Percentiles rank a stretch among this genome's conserved stretches.
phyloP scores from a whole-genome alignment of 1,140 invertebrate species.

The Cotesia vestalis region DNA sequence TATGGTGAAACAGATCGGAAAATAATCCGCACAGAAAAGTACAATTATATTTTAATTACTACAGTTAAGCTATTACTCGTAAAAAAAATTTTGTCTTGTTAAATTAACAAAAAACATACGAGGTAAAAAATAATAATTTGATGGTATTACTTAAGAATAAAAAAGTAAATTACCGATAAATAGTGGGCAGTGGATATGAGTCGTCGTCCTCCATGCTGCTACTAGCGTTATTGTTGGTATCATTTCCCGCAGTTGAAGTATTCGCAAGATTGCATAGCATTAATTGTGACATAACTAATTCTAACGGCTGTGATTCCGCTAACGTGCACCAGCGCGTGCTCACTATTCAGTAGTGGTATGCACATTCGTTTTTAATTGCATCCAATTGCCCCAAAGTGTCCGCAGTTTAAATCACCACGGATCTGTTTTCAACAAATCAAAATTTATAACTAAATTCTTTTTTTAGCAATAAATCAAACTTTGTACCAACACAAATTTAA shows the following conservation, averaged over 20 bases:
- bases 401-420: conserved; percentile 1
- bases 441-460: too few relatives aligned
- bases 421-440: neutral
- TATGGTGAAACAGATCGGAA: too few relatives aligned
- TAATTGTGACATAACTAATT: conserved; percentile 61
- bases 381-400: conserved; percentile 9
- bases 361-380: conserved; percentile 26
- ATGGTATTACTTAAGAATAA: neutral
- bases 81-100: too few relatives aligned
- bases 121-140: too few relatives aligned
- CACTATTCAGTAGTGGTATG: conserved; percentile 10
- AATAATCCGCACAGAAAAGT: too few relatives aligned
- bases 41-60: too few relatives aligned
- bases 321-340: conserved; percentile 25
- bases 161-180: conserved; percentile 76
- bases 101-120: too few relatives aligned
- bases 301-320: conserved; percentile 25
- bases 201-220: conserved; percentile 74
- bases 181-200: conserved; percentile 80
- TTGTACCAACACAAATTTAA: too few relatives aligned
- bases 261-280: conserved; percentile 61
- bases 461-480: too few relatives aligned
- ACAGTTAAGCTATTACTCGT: too few relatives aligned
- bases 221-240: conserved; percentile 76
- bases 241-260: conserved; percentile 67